A percentile compares a stretch with the other conserved stretches of the same genome.
Evolutionary conservation across 2,113 vertebrate genomes (phyloP).

Genomic region (Psittacus erithacus): DNA sequence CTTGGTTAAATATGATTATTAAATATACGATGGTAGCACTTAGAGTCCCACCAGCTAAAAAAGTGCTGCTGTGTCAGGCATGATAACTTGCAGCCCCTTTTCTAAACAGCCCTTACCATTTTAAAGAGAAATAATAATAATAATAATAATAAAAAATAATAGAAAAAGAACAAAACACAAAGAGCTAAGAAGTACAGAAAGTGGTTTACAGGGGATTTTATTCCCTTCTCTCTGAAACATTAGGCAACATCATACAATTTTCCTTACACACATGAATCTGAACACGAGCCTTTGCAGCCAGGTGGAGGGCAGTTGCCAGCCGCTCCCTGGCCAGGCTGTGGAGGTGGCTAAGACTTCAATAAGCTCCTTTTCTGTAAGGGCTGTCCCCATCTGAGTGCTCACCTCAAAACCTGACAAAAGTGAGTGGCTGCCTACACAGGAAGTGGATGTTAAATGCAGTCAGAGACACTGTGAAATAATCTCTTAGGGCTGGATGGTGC

Average conservation of each 20-base stretch:
- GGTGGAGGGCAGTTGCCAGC: neutral
- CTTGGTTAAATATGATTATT: conserved; percentile 5
- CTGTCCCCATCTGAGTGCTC: neutral
- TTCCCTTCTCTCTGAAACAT: neutral
- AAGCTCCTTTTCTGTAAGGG: neutral
- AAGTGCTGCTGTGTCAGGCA: neutral
- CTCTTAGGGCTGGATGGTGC: neutral
- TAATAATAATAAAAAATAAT: neutral
- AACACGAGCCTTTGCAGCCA: accelerated
- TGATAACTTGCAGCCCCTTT: neutral
- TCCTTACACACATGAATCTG: neutral
- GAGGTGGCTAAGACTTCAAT: neutral
- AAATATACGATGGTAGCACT: neutral
- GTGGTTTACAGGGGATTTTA: neutral
- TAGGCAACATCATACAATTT: accelerated
- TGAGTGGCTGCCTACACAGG: accelerated
- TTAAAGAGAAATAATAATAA: neutral
- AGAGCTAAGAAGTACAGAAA: neutral
- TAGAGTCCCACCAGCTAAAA: neutral
- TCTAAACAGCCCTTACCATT: neutral
- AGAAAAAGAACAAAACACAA: neutral
- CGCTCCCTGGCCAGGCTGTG: accelerated
- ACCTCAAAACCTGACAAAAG: neutral
- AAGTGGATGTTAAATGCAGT: neutral
- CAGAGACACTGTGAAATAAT: neutral